phyloP scores from a whole-genome alignment of 37 sponge, comb jelly and placozoan genomes.

The Bolinopsis microptera region DNA sequence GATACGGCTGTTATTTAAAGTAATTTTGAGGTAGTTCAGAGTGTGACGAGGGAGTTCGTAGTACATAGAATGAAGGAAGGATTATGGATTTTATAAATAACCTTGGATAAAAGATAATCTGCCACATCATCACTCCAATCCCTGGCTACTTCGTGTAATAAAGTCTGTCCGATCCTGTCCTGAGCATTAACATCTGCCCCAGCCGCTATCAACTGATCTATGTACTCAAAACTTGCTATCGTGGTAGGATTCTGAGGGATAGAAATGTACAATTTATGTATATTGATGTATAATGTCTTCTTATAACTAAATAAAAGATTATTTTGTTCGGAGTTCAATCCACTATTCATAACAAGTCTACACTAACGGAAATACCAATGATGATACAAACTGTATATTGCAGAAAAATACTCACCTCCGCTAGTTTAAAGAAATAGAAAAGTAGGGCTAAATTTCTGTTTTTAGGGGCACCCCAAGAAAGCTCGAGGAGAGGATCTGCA shows the following conservation, averaged over 20 bases:
- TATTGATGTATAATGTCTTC: too few relatives aligned
- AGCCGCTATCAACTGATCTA: not conserved
- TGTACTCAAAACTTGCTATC: conserved; percentile 1
- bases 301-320: too few relatives aligned
- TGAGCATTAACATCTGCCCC: conserved; percentile 30
- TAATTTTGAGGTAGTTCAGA: too few relatives aligned
- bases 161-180: not conserved
- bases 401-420: conserved; percentile 19
- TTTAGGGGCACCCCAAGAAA: not conserved
- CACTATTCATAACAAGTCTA: too few relatives aligned
- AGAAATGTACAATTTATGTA: too few relatives aligned
- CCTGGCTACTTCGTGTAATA: conserved; percentile 39
- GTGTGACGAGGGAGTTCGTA: too few relatives aligned
- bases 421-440: not conserved
- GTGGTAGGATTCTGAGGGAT: conserved; percentile 24
- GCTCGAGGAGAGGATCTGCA: not conserved
- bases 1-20: too few relatives aligned
- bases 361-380: too few relatives aligned
- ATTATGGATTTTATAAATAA: too few relatives aligned
- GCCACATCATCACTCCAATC: conserved; percentile 29
- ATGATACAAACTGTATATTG: too few relatives aligned
- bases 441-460: not conserved
- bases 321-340: too few relatives aligned
- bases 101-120: conserved; percentile 12
- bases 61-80: too few relatives aligned